Evolutionary conservation across 2,797 vertebrate genomes (phyloP).

Genomic region (Phaenicophaeus curvirostris): DNA sequence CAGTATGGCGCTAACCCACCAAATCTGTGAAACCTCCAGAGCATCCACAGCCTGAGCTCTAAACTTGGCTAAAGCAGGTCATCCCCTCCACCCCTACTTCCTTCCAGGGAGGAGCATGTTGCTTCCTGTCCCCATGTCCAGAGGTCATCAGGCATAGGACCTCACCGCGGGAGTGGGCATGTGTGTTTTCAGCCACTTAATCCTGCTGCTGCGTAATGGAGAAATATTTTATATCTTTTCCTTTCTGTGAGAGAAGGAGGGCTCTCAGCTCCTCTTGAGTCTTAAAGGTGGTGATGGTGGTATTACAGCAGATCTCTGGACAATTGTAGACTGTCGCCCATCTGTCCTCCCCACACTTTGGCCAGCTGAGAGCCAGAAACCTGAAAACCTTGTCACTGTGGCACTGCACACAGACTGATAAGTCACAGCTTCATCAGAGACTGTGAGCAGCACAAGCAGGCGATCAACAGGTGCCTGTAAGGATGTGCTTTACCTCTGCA

Average conservation of each 20-base stretch:
- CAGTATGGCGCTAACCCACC: background rate
- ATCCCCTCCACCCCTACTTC: background rate
- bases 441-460: no score
- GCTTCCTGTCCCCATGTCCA: background rate
- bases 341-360: background rate
- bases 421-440: background rate
- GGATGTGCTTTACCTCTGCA: background rate
- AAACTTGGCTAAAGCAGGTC: background rate
- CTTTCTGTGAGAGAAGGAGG: background rate
- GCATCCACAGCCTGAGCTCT: rapidly evolving
- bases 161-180: rapidly evolving
- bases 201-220: background rate
- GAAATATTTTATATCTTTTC: background rate
- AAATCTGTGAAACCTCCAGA: background rate
- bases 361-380: background rate
- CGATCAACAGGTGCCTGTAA: background rate
- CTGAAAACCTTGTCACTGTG: background rate
- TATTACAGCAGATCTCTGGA: background rate
- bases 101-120: background rate
- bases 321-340: background rate
- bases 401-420: background rate
- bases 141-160: background rate
- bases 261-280: background rate
- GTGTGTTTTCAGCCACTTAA: background rate
- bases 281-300: rapidly evolving